Evolutionary conservation across 1,140 invertebrate species (phyloP), one percentile per base, ranked within the genome.

Genomic region (Grapholita molesta): DNA sequence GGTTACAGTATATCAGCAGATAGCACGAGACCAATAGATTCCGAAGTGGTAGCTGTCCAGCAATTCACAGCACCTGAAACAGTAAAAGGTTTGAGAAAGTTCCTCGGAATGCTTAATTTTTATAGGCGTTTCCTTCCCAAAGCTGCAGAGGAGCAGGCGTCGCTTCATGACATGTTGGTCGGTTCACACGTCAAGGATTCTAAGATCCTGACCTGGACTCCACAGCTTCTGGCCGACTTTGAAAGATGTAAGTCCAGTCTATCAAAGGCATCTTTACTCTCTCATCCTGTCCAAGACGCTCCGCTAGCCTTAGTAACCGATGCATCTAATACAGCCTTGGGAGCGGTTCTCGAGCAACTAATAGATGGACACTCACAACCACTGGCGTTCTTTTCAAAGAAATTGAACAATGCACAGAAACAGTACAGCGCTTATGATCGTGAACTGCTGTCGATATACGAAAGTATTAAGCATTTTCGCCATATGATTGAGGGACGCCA

Each of bases 61-160:
- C 8, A 48, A 8, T 48, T 11, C n/a, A 76, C 81, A 1, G 66
- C 70, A 38, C 90, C 89, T 0, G 72, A 73, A 8, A 86, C 75
- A 1, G 75, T 88, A 2, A 77, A 73, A 12, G 72, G 83, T 28
- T 70, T 92, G 0, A 70, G 87, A 6, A 66, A 80, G 9, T 93
- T 93, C 70, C 65, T 93, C 0, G 92, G 88, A 1, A 88, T 92
- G 77, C 61, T 89, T 0, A 91, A 90, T 52, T 92, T 85, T 70
- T 90, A 89, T 67, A 68, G 78, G 21, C 35, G 73, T 8, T 87
- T 75, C 52, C 30, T 88, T 2, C 77, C 76, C 0, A 55, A 78
- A 8, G 80, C 80, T 9, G 78, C 83, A 18, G 35, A 68, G 12
- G 42, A 65, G 9, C 72, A 76, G 35, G 72, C 68, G 3, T 70